Evolutionary conservation across 2,888 invertebrate species (phyloP), one percentile per base, ranked within the genome.

Genomic region (Cosmopolites sordidus): DNA sequence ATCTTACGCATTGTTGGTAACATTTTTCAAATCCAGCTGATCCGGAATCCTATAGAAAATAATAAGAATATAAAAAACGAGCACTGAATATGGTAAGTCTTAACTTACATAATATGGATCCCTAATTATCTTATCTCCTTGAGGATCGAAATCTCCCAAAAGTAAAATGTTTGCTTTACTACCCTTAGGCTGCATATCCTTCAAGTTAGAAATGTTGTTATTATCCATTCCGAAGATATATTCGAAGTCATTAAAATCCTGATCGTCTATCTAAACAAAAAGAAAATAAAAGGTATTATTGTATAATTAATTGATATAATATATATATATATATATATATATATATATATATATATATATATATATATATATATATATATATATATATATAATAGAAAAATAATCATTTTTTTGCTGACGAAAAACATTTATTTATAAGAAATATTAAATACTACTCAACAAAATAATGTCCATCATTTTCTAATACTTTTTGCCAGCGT

Each of bases 191-290:
- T 85, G 82, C 62, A 78, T 75, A 18, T 75, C 73, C 29, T 80
- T 79, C 48, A 92, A 73, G 61, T 85, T 83, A 5, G 71, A 73
- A 75, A 96, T 92, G 69, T 96, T 97, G 11, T 83, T 83, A 50
- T 90, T 80, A 71, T 97, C 97, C 95, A 96, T 96, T 5, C 95
- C 96, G 77, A 97, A 92, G 63, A 97, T 94, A 71, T 83, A 91
- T 73, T 95, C 88, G 72, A 87, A 97, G 9, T 81, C 76, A 8
- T 78, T 70, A 65, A 92, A 96, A 69, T 97, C 96, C 8, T 22
- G 22, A 5, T 78, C 67, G 5, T 75, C 79, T 42, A 95, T 79
- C 90, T n/a, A n/a, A n/a, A n/a, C n/a, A n/a, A n/a, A n/a, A n/a
- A n/a, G n/a, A n/a, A n/a, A n/a, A n/a, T n/a, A n/a, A n/a, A n/a